phyloP scores from a whole-genome alignment of 2,888 invertebrate genomes.

The Drosophila mercatorum region DNA sequence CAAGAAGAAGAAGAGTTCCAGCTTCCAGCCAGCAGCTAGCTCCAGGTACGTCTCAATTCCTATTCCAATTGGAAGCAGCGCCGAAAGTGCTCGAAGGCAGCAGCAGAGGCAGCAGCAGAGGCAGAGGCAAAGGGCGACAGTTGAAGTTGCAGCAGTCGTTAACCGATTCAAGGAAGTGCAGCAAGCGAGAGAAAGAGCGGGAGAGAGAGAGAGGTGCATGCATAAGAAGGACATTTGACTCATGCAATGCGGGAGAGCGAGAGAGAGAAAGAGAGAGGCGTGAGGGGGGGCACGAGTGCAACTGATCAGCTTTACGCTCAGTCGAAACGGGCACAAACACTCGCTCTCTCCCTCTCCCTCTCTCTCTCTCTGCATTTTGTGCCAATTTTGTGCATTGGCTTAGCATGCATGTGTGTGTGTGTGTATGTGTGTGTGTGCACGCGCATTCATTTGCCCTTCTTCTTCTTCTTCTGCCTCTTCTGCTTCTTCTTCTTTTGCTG shows the following conservation, averaged over 20 bases:
- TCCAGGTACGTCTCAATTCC: conserved; percentile 43
- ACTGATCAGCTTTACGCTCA: conserved; percentile 26
- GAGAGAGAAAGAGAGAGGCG: neutral
- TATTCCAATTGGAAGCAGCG: conserved; percentile 11
- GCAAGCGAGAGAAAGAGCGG: neutral
- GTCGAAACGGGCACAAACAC: conserved; percentile 27
- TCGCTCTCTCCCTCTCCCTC: neutral
- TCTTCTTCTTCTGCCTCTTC: conserved; percentile 18
- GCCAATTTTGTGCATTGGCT: conserved; percentile 27
- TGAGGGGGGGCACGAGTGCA: conserved; percentile 28
- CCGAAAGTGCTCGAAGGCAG: conserved; percentile 31
- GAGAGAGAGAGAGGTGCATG: neutral
- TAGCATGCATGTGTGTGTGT: neutral
- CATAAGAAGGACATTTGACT: conserved; percentile 78
- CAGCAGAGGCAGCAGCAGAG: no score
- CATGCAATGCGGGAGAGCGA: conserved; percentile 43
- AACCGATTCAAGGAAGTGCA: conserved; percentile 45
- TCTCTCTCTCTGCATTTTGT: conserved; percentile 8
- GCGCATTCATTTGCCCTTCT: conserved; percentile 33
- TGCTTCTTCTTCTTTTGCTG: conserved; percentile 22
- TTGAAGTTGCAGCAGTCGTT: conserved; percentile 6
- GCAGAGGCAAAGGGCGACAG: neutral
- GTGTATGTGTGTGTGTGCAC: neutral
- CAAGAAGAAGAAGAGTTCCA: conserved; percentile 14
- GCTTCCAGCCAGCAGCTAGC: neutral